phyloP scores from a whole-genome alignment of 2,888 invertebrate genomes.

The Xylota sylvarum region DNA sequence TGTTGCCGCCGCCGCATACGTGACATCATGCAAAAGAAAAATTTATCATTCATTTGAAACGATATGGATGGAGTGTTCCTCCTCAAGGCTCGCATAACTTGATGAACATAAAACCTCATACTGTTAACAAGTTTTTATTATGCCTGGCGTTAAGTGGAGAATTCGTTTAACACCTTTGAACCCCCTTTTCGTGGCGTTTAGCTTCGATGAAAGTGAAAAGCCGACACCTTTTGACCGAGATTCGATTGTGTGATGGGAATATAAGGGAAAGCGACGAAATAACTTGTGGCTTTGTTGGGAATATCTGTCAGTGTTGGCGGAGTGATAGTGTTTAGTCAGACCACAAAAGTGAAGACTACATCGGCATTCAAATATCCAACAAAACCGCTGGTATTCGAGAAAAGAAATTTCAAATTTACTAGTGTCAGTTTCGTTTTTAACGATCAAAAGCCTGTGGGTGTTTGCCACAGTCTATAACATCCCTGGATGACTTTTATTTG shows the following conservation, averaged over 20 bases:
- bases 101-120: slow-evolving; percentile 3
- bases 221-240: neutral
- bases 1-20: neutral
- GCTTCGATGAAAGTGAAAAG: neutral
- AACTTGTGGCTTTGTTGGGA: neutral
- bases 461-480: no score
- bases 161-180: slow-evolving; percentile 7
- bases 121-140: slow-evolving; percentile 30
- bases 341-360: no score
- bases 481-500: no score
- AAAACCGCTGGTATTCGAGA: no score
- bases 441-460: no score
- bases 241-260: neutral
- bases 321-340: no score
- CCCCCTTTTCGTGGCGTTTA: neutral
- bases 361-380: no score
- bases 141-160: slow-evolving; percentile 13
- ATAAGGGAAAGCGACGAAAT: neutral
- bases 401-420: no score
- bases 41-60: neutral
- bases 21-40: slow-evolving; percentile 51
- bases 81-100: slow-evolving; percentile 18
- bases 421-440: no score
- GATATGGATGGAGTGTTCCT: neutral
- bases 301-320: neutral